Percentiles rank a stretch among this genome's conserved stretches.
These are phyloP conservation scores for Auanema sp. DNA, from an alignment of 2,888 invertebrate genomes.

Conservation along the genomic window DNA sequence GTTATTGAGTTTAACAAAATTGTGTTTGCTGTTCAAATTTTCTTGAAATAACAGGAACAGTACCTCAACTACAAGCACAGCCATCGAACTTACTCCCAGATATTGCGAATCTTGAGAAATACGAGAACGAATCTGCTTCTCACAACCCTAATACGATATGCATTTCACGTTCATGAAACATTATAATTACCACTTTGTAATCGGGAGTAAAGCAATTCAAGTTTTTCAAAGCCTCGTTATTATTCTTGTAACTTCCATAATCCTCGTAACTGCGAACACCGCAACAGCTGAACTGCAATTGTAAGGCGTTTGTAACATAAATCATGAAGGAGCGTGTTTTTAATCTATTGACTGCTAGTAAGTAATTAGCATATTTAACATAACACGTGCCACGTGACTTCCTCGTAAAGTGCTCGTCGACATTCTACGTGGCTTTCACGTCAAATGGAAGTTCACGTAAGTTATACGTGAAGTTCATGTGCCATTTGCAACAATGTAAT, in stretches of 20 bases:
- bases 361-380: too few relatives aligned
- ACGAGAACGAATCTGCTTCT: slow-evolving; percentile 28
- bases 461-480: too few relatives aligned
- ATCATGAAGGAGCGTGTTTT: background rate
- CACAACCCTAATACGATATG: slow-evolving; percentile 31
- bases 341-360: too few relatives aligned
- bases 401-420: too few relatives aligned
- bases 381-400: too few relatives aligned
- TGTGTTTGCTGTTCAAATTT: background rate
- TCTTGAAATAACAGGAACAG: background rate
- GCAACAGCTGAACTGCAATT: slow-evolving; percentile 38
- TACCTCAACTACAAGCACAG: slow-evolving; percentile 38
- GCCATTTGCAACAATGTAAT: too few relatives aligned
- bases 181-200: background rate
- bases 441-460: too few relatives aligned
- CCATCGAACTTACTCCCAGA: slow-evolving; percentile 40
- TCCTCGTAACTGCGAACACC: slow-evolving; percentile 28
- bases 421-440: too few relatives aligned
- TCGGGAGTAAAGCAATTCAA: slow-evolving; percentile 11
- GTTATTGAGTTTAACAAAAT: background rate
- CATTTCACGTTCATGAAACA: background rate
- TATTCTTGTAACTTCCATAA: slow-evolving; percentile 20
- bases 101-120: slow-evolving; percentile 36
- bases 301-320: background rate
- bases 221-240: background rate